Base-by-base conservation (phyloP, 2,797 vertebrate species). In the Tadarida brasiliensis region DNA sequence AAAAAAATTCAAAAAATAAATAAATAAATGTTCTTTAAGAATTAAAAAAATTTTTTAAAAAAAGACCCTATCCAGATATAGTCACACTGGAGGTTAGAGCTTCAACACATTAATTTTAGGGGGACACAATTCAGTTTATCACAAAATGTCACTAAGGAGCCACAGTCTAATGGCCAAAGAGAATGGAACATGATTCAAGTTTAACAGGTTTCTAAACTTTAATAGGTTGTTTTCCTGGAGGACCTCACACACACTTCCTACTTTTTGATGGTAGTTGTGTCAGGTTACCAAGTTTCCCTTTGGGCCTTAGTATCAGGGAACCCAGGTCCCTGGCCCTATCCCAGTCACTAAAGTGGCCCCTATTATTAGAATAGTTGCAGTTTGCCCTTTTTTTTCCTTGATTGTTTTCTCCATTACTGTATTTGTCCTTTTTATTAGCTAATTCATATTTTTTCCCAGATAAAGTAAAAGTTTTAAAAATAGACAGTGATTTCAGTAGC, bases 131-230 rank as follows among this genome's bases (percentile, higher is more conserved):
- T 91, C 68, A 83, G 35, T 49, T 84, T 51, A 47, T 7, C 93
- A 68, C 35, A 30, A 90, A 93, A 51, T 35, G 17, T 91, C 68
- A 87, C 47, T 74, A 59, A 70, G 16, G 39, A 70, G 2, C 33
- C 24, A 71, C 4, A 65, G 87, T 78, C 9, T 56, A 51, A 57
- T 61, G 57, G 61, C n/a, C 85, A 84, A 65, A 84, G 39, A 70
- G 35, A 88, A 70, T 54, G 74, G 47, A 20, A 49, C 2, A 24
- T n/a, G 11, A 84, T 84, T 80, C 81, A 82, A 24, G 12, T 80
- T 93, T 49, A 80, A 63, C 9, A 80, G 56, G 30, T 78, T 87
- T 96, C 76, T 90, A 81, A 92, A 33, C 76, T 78, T 14, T 22
- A 90, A 47, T 61, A 14, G 22, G 47, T 96, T 80, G 19, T 76